A percentile compares a stretch with the other conserved stretches of the same genome.
Conservation (phyloP, 2,888 invertebrate species). For the Anodontia alba region DNA sequence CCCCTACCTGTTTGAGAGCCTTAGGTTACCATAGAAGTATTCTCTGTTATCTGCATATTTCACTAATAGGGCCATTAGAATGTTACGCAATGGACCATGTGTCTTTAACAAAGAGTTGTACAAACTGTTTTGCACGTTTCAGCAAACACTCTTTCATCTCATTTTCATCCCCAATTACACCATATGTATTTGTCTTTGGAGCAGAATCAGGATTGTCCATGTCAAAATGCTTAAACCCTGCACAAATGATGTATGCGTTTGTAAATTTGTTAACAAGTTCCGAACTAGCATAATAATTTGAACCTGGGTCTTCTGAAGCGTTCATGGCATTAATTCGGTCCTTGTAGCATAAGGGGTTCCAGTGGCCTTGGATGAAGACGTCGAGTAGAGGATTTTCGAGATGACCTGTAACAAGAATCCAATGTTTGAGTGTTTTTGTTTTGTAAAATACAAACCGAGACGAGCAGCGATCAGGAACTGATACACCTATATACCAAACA, state of each 20-base stretch:
- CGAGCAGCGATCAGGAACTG: no score
- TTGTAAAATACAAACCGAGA: no score
- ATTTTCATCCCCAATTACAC: no score
- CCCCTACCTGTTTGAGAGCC: no score
- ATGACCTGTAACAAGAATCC: conserved; percentile 18
- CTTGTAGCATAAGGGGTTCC: conserved; percentile 34
- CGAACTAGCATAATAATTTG: conserved; percentile 35
- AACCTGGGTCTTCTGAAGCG: conserved; percentile 29
- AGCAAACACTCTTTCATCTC: no score
- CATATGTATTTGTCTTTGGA: conserved; percentile 22
- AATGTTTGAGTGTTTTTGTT: background rate
- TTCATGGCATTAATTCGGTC: conserved; percentile 34
- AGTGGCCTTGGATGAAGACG: conserved; percentile 4
- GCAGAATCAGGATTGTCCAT: conserved; percentile 16
- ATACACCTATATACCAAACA: no score
- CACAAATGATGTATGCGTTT: conserved; percentile 28
- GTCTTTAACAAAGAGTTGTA: no score
- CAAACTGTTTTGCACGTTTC: no score
- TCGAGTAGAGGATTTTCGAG: conserved; percentile 29
- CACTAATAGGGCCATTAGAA: no score
- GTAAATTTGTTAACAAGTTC: conserved; percentile 29
- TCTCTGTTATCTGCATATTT: no score
- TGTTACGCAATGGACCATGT: no score
- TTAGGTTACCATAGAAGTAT: no score
- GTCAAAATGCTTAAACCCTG: conserved; percentile 27